phyloP scores from a whole-genome alignment of 2,888 invertebrate species.

The Syrphus vitripennis region DNA sequence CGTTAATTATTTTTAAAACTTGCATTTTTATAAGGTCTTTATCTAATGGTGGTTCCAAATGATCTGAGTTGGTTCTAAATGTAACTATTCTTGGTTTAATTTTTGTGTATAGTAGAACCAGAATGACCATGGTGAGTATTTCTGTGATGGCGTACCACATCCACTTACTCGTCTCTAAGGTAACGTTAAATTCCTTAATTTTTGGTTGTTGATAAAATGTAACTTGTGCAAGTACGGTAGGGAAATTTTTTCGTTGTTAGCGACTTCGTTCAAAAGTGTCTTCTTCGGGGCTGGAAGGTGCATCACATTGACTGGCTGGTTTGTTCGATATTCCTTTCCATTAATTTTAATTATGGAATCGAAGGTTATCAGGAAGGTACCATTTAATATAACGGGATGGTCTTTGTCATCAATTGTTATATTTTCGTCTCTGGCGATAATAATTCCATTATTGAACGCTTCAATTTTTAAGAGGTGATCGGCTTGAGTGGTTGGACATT shows the following conservation, averaged over 20 bases:
- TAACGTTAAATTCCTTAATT: not conserved
- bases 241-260: not conserved
- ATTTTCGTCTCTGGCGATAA: not conserved
- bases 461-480: not conserved
- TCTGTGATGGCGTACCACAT: not conserved
- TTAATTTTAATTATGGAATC: not conserved
- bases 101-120: too few species aligned
- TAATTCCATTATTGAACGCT: not conserved
- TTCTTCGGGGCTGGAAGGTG: not conserved
- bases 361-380: not conserved
- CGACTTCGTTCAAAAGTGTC: not conserved
- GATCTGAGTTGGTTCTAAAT: too few species aligned
- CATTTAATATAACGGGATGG: not conserved
- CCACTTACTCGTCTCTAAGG: not conserved
- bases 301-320: not conserved
- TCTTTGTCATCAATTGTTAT: not conserved
- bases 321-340: not conserved
- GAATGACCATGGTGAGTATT: too few species aligned
- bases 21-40: too few species aligned
- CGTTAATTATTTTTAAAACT: too few species aligned
- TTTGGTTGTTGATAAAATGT: not conserved
- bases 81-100: too few species aligned
- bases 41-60: too few species aligned
- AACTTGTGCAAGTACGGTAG: not conserved
- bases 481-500: not conserved